phyloP scores from a whole-genome alignment of 2,888 invertebrate species.

The Cheilosia grossa region DNA sequence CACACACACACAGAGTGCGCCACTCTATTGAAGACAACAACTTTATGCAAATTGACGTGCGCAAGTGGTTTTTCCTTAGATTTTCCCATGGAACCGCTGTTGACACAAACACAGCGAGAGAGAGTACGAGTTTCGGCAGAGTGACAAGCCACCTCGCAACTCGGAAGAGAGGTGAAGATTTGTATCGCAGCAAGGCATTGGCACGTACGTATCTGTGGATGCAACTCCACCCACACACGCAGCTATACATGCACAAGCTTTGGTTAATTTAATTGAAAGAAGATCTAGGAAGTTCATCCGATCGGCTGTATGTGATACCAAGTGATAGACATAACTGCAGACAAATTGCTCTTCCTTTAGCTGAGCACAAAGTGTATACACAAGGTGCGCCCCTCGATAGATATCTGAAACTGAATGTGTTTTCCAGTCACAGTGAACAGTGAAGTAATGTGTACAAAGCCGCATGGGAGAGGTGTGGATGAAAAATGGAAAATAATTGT shows the following conservation, averaged over 20 bases:
- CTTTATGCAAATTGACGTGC: constrained; percentile 58
- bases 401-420: constrained; percentile 56
- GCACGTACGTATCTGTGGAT: constrained; percentile 40
- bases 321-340: constrained; percentile 71
- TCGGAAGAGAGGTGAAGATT: constrained; percentile 33
- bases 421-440: constrained; percentile 10
- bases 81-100: constrained; percentile 73
- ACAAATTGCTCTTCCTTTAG: constrained; percentile 71
- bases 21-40: constrained; percentile 35
- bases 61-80: constrained; percentile 72
- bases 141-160: constrained; percentile 54
- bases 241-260: constrained; percentile 30
- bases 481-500: constrained; percentile 74
- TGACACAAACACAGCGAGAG: constrained; percentile 52
- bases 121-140: constrained; percentile 30
- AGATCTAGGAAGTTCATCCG: constrained; percentile 73
- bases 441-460: constrained; percentile 10
- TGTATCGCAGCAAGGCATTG: constrained; percentile 58
- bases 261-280: constrained; percentile 72
- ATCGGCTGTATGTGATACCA: constrained; percentile 62
- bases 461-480: constrained; percentile 66
- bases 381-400: constrained; percentile 73
- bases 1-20: constrained; percentile 2
- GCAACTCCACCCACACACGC: constrained; percentile 56
- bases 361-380: constrained; percentile 32